Conservation (phyloP, 2,888 invertebrate species). For the Agrochola litura region DNA sequence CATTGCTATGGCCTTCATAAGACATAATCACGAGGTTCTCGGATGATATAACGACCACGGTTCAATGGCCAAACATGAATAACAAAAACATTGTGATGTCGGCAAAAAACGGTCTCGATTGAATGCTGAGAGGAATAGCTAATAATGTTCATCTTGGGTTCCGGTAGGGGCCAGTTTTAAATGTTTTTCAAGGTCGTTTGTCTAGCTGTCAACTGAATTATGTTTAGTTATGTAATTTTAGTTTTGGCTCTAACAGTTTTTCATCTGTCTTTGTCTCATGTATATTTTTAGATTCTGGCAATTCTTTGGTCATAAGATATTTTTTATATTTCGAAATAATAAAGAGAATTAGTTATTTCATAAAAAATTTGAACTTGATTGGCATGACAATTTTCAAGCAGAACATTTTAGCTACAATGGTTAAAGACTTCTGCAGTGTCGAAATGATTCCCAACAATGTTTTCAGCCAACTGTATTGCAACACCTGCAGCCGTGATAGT, state of each 20-base stretch:
- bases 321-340: constrained; percentile 1
- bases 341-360: background rate
- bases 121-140: constrained; percentile 36
- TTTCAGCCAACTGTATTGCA: constrained; percentile 45
- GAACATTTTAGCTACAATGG: background rate
- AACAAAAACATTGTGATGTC: constrained; percentile 59
- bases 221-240: constrained; percentile 33
- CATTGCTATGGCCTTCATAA: constrained; percentile 21
- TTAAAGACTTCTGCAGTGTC: constrained; percentile 19
- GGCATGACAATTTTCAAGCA: background rate
- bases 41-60: constrained; percentile 64
- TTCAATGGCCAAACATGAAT: constrained; percentile 69
- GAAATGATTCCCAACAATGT: constrained; percentile 22
- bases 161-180: constrained; percentile 51
- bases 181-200: constrained; percentile 59
- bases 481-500: constrained; percentile 27
- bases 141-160: constrained; percentile 38
- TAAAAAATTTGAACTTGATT: background rate
- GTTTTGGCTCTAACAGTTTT: constrained; percentile 40
- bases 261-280: constrained; percentile 14
- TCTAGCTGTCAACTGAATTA: constrained; percentile 32
- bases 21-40: constrained; percentile 48
- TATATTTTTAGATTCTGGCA: constrained; percentile 43
- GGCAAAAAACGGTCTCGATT: constrained; percentile 62
- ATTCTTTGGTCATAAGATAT: constrained; percentile 12